Base-by-base conservation (phyloP, 2,113 vertebrate species). In the Sander vitreus region DNA sequence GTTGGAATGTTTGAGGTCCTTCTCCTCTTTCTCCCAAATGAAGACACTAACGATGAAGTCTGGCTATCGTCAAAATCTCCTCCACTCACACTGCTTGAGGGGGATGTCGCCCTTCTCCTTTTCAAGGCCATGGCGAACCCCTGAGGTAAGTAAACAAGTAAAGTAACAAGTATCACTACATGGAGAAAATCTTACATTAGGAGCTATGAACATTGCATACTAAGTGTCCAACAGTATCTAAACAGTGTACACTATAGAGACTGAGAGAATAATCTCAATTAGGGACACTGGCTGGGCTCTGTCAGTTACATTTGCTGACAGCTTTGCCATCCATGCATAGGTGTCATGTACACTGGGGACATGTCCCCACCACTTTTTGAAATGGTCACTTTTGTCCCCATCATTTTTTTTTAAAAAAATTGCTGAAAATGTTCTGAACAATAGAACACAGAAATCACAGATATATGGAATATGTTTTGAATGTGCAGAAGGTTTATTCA, bases 31-130 rank as follows among this genome's bases (percentile, higher is more conserved):
- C 98, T 95, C 92, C 97, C 96, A 70, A 96, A 95, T 86, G 96
- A 97, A 91, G 97, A 96, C 57, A 93, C 85, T 12, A 96, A 96
- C 15, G 97, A 95, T 80, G 97, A 96, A 88, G 97, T 96, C 91
- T 98, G 98, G 73, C 95, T 95, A 21, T 99, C 97, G 48, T 99
- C 98, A 90, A 99, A 98, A 89, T 99, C 98, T 82, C 98, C 98
- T 82, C 97, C 97, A 4, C 98, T 99, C 93, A 97, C 94, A 80
- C 98, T 99, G 93, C 98, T 99, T 86, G 97, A 99, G 76, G 98
- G 98, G 30, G 98, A 99, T 13, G 97, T 98, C 36, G 98, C 96
- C 93, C 98, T 96, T 96, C 97, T 97, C 92, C 98, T 96, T 95
- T 99, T 99, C 90, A 98, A 98, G 94, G 97, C 97, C 98, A 99